Conservation (phyloP, 2,888 invertebrate species). For the Gymnocheta viridis region DNA sequence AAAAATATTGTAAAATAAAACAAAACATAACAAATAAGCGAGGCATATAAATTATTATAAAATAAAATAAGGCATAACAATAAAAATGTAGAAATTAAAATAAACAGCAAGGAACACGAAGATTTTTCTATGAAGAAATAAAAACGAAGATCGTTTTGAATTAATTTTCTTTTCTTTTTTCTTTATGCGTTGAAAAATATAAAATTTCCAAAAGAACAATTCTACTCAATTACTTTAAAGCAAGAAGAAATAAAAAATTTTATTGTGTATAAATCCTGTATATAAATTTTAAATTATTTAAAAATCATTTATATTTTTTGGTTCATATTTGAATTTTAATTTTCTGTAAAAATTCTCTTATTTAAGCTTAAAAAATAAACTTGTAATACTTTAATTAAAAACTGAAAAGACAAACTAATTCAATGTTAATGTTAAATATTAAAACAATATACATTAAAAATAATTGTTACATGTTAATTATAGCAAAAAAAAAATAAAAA, state of each 20-base stretch:
- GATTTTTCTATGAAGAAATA: neutral
- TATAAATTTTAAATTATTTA: slow-evolving; percentile 31
- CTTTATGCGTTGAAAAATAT: neutral
- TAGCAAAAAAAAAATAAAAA: slow-evolving; percentile 53
- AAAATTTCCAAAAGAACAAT: neutral
- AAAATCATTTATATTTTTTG: neutral
- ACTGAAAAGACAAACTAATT: slow-evolving; percentile 59
- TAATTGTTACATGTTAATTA: slow-evolving; percentile 75
- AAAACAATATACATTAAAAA: slow-evolving; percentile 52
- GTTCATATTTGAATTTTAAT: slow-evolving; percentile 30
- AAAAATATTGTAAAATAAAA: slow-evolving; percentile 18
- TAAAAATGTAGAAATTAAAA: slow-evolving; percentile 14
- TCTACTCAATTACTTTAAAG: neutral
- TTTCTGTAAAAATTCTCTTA: slow-evolving; percentile 40
- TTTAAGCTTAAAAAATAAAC: slow-evolving; percentile 39
- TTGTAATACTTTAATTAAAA: slow-evolving; percentile 51
- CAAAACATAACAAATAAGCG: neutral
- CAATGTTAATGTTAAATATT: slow-evolving; percentile 73
- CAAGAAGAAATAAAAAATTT: neutral
- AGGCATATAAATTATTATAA: slow-evolving; percentile 32
- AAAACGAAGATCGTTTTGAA: slow-evolving; percentile 65
- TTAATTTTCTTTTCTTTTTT: neutral
- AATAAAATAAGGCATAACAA: slow-evolving; percentile 21
- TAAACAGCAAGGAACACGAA: neutral
- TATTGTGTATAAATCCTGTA: slow-evolving; percentile 54